Evolutionary conservation across 1,140 invertebrate genomes (phyloP).

Genomic region (Homarus americanus): DNA sequence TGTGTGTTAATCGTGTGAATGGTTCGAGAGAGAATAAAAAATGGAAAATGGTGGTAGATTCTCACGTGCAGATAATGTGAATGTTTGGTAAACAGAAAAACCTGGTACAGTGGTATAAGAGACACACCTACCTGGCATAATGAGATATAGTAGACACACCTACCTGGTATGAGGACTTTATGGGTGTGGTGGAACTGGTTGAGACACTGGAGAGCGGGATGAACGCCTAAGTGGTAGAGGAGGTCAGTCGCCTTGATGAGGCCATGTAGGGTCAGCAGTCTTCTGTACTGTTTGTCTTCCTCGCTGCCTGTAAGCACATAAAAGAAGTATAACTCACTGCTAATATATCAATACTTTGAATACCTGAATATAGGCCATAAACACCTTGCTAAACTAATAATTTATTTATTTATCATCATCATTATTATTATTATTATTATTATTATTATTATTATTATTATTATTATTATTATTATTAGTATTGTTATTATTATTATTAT

Average conservation of each 20-base stretch:
- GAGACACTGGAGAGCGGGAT: slow-evolving; percentile 1
- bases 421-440: background rate
- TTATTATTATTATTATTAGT: no score
- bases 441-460: background rate
- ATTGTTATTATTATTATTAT: no score
- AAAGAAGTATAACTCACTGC: no score
- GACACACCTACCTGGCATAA: no score
- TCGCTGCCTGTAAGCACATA: background rate
- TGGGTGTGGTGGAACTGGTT: slow-evolving; percentile 16
- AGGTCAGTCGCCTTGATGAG: slow-evolving; percentile 8
- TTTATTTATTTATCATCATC: background rate
- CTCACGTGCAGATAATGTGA: no score
- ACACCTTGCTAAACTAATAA: background rate
- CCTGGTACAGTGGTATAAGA: no score
- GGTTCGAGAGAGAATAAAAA: no score
- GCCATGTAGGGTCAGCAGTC: background rate
- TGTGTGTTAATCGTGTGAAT: no score
- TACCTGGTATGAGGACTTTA: slow-evolving; percentile 4
- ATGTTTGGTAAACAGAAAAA: no score
- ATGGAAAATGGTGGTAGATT: no score
- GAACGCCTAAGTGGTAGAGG: slow-evolving; percentile 1
- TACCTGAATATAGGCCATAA: background rate
- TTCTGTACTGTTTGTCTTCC: slow-evolving; percentile 3
- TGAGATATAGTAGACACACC: background rate
- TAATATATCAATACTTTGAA: no score